phyloP scores from a whole-genome alignment of 2,888 invertebrate genomes.

The Chymomyza amoena region DNA sequence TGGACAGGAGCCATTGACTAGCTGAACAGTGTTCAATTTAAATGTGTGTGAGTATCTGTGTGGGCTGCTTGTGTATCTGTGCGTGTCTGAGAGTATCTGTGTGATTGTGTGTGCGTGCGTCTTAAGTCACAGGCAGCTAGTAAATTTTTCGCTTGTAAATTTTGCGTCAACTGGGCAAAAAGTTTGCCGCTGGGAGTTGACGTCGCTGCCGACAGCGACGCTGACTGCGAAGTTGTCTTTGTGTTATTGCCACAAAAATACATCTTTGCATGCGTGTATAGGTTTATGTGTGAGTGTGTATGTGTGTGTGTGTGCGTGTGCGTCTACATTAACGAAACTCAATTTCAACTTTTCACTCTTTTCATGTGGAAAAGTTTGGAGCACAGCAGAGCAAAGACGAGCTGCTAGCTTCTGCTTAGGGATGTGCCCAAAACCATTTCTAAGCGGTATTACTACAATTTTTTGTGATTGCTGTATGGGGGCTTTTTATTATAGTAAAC shows the following conservation, averaged over 20 bases:
- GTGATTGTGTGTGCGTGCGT: too few relatives aligned
- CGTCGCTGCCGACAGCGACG: neutral
- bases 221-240: slow-evolving; percentile 19
- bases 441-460: too few relatives aligned
- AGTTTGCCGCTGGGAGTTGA: slow-evolving; percentile 51
- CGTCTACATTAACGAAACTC: slow-evolving; percentile 58
- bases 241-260: slow-evolving; percentile 44
- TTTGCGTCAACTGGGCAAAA: slow-evolving; percentile 51
- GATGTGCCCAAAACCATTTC: too few relatives aligned
- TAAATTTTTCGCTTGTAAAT: slow-evolving; percentile 44
- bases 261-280: slow-evolving; percentile 6
- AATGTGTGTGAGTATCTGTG: too few relatives aligned
- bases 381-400: slow-evolving; percentile 29
- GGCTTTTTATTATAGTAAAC: too few relatives aligned
- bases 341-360: slow-evolving; percentile 61
- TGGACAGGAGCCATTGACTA: too few relatives aligned
- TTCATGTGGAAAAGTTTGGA: slow-evolving; percentile 58
- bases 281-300: neutral
- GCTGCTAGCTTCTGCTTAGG: slow-evolving; percentile 20
- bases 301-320: slow-evolving; percentile 15
- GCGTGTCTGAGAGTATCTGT: too few relatives aligned
- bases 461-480: too few relatives aligned
- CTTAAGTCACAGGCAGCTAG: too few relatives aligned
- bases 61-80: too few relatives aligned
- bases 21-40: too few relatives aligned